Conservation (phyloP, 2,113 vertebrate species). For the Solenodon paradoxus region DNA sequence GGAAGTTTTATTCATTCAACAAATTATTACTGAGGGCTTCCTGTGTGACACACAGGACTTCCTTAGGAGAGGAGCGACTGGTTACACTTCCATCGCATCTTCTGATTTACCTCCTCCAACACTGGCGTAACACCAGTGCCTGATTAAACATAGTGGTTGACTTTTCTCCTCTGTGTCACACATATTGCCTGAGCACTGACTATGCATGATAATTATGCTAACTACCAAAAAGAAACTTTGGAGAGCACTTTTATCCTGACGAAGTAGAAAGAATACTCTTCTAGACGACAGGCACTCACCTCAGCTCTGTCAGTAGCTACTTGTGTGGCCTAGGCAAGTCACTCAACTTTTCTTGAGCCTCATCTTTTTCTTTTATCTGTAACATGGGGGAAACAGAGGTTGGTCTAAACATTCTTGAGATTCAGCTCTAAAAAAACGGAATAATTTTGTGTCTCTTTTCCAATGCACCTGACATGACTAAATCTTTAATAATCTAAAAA, state of each 20-base stretch:
- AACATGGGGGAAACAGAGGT: not conserved
- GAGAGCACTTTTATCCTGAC: not conserved
- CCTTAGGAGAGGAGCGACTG: not conserved
- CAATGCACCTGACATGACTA: not conserved
- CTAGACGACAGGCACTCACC: not conserved
- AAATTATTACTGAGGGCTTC: not conserved
- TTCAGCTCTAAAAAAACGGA: constrained; percentile 1
- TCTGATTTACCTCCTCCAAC: not conserved
- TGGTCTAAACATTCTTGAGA: not conserved
- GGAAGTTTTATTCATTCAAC: not conserved
- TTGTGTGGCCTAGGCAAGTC: not conserved
- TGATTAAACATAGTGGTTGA: not conserved
- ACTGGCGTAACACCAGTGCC: not conserved
- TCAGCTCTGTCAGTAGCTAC: not conserved
- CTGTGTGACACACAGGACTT: not conserved
- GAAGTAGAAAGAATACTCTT: not conserved
- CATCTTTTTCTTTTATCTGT: not conserved
- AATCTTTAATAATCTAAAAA: not conserved
- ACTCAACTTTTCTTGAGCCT: not conserved
- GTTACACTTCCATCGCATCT: not conserved
- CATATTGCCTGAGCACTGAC: not conserved
- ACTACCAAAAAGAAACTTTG: not conserved
- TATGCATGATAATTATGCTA: not conserved
- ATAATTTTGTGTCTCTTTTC: not conserved
- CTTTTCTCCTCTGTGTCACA: not conserved